Evolutionary conservation across 2,113 vertebrate species (phyloP).

Genomic region (Brachyhypopomus gauderio): DNA sequence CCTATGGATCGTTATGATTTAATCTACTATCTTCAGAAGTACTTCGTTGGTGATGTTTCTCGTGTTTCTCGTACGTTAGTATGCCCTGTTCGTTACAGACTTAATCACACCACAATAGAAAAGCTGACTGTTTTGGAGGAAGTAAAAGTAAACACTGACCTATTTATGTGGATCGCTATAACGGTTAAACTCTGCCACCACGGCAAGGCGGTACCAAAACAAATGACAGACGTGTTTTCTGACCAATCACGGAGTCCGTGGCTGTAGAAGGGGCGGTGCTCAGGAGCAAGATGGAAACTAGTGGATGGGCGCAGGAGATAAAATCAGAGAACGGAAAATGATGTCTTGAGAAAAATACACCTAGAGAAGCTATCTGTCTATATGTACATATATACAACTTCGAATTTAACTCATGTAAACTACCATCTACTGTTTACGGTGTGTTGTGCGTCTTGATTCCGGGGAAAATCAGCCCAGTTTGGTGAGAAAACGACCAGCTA

Average conservation of each 20-base stretch:
- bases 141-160: background rate
- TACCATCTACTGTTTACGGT: background rate
- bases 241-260: conserved; percentile 40
- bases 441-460: background rate
- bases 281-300: conserved; percentile 44
- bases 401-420: background rate
- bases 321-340: conserved; percentile 17
- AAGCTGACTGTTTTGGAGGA: background rate
- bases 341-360: background rate
- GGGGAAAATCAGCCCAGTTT: conserved; percentile 1
- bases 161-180: background rate
- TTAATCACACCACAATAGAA: background rate
- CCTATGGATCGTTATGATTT: no score
- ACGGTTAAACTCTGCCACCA: background rate
- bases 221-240: conserved; percentile 28
- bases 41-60: no score
- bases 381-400: background rate
- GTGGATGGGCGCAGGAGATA: background rate
- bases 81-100: no score
- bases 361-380: no score
- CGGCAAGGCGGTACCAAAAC: background rate
- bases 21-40: no score
- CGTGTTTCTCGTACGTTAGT: no score
- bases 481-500: conserved; percentile 32
- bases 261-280: conserved; percentile 1